These are phyloP conservation scores for Ancistrus triradiatus DNA, from an alignment of 2,113 vertebrate species.

Conservation along the genomic window DNA sequence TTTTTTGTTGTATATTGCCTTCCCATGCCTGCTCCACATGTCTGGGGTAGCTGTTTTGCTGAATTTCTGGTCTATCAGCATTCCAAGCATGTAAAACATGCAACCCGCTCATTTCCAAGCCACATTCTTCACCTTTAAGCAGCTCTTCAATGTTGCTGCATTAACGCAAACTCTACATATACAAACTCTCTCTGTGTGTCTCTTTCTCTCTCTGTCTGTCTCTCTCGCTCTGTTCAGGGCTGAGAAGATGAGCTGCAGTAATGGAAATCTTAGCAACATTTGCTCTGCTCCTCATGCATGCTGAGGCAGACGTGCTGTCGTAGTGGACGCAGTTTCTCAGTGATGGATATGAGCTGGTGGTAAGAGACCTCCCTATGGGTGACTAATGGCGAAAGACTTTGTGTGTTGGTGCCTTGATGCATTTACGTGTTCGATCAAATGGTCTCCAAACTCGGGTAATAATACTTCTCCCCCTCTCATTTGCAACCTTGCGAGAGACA, in stretches of 20 bases:
- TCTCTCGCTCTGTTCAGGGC: background rate
- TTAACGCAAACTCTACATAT: background rate
- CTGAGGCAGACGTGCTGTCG: constrained; percentile 26
- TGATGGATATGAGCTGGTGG: constrained; percentile 44
- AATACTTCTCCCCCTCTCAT: constrained; percentile 38
- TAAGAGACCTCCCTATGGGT: constrained; percentile 45
- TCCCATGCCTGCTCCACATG: too few species aligned
- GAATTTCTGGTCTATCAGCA: too few species aligned
- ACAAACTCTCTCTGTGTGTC: too few species aligned
- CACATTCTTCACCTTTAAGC: too few species aligned
- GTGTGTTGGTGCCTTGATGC: constrained; percentile 48
- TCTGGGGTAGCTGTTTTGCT: background rate
- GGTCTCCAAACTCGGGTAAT: constrained; percentile 38
- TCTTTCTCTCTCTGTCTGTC: too few species aligned
- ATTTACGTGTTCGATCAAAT: constrained; percentile 48
- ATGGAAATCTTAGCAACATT: constrained; percentile 32
- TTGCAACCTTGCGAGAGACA: constrained; percentile 35
- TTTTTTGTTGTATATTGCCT: too few species aligned
- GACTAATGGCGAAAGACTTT: constrained; percentile 46
- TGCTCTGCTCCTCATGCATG: constrained; percentile 22
- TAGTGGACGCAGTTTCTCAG: constrained; percentile 39
- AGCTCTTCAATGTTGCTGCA: constrained; percentile 14
- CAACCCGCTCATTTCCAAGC: too few species aligned
- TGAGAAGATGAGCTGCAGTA: constrained; percentile 37
- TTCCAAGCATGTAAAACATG: too few species aligned